Base-by-base conservation (phyloP, 2,888 invertebrate species). In the Agrilus cyanescens region DNA sequence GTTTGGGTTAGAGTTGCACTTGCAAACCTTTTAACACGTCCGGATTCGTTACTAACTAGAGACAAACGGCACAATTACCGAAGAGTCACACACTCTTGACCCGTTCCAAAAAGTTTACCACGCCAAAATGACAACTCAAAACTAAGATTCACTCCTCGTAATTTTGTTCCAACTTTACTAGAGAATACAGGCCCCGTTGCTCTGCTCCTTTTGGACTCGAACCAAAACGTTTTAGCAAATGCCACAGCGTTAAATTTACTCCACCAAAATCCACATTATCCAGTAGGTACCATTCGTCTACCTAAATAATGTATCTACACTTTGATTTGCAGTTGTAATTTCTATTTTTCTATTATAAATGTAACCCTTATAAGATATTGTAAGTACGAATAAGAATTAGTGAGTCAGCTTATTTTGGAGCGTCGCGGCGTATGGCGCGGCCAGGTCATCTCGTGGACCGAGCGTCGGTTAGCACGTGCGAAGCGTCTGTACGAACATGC, bases 1-100 rank as follows among this genome's bases (percentile, higher is more conserved):
- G 59, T 66, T 64, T 61, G 54, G 57, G 60, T 60, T 60, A 59
- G 53, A 51, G 50, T 51, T 53, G 53, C 50, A 50, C 46, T 50
- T 48, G 48, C 51, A 48, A 57, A 53, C 61, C 64, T 66, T 64
- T 65, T 64, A 66, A 56, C 63, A 59, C 60, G 63, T 65, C 63
- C 55, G 54, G 55, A 59, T 60, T 61, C 60, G 58, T 66, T 64
- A 62, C 57, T 58, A 56, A 59, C 57, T 56, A 50, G 50, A 49
- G 52, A 58, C 56, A 61, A 59, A 48, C 46, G 43, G 47, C 41
- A 46, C 49, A 47, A 50, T 50, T 50, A 50, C 48, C 41, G 45
- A 25, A 25, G 25, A 25, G 10, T n/a, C n/a, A 8, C 25, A 25
- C 25, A 10, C 25, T 25, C 20, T 25, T 10, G 10, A 25, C 25